Percentiles rank a stretch among this genome's conserved stretches.
Conservation (phyloP, 2,797 vertebrate species). For the Ispidina lecontei region DNA sequence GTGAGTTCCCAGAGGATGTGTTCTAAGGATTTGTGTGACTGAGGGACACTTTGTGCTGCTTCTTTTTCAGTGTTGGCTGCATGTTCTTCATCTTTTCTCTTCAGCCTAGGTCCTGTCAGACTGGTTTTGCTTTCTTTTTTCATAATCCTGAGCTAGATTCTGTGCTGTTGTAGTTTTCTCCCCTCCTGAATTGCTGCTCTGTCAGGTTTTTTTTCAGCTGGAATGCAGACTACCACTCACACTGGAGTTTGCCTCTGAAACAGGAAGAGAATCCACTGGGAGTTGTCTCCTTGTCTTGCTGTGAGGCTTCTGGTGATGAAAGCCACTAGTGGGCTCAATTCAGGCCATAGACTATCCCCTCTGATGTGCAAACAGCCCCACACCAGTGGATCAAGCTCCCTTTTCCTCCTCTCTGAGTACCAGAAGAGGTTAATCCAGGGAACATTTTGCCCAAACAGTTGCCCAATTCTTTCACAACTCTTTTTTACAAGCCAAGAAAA, state of each 20-base stretch:
- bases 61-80: neutral
- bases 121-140: neutral
- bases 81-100: neutral
- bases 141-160: neutral
- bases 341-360: neutral
- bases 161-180: neutral
- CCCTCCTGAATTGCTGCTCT: neutral
- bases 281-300: neutral
- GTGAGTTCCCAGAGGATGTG: neutral
- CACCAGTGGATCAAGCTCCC: neutral
- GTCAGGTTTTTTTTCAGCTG: neutral
- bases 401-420: neutral
- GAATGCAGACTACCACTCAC: neutral
- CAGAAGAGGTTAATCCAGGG: conserved; percentile 55
- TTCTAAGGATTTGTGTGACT: neutral
- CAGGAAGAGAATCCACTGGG: neutral
- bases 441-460: neutral
- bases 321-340: neutral
- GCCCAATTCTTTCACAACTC: conserved; percentile 67
- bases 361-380: neutral
- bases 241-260: neutral
- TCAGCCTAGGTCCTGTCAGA: neutral
- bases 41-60: neutral
- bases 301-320: neutral
- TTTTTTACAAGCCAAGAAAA: conserved; percentile 60